Base-by-base conservation (phyloP, 2,113 vertebrate species). In the Emydura subglobosa region DNA sequence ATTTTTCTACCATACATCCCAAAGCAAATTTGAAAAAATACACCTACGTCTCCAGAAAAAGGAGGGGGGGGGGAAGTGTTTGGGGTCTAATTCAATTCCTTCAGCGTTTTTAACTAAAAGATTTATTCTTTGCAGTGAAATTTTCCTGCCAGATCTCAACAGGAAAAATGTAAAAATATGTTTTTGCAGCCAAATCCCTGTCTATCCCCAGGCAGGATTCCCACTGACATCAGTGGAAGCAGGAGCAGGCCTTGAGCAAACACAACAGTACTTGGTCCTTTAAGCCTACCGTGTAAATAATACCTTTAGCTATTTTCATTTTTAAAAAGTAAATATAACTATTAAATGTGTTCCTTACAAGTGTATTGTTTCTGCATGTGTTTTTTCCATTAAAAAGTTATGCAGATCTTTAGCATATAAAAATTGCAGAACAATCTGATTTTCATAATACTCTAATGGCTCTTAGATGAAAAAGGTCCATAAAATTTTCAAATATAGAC, bases 381-480 rank as follows among this genome's bases (percentile, higher is more conserved):
- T 86, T 79, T 87, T 92, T 54, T 93, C 95, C 65, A 93, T 13
- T 31, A n/a, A 17, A 95, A 92, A 12, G 50, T 3, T 86, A 65
- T 11, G 3, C 87, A 79, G 49, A 78, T 96, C 82, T 96, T 94
- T 55, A 93, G 88, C 49, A 53, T 2, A 16, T 65, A 65, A 92
- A 92, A 83, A 94, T 92, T 91, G 93, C 72, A 91, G 79, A 89
- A 85, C 53, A 93, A 89, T 29, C 53, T 1, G 84, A 79, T 95
- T 84, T 92, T 92, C 83, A 68, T 95, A 91, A 93, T 89, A 85
- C 80, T 79, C 44, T 89, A 92, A 93, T 74, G 89, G 93, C 72
- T 79, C 86, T 87, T 44, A 96, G 85, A 44, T 86, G 85, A 87
- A 72, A 72, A 72, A 39, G 17, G 65, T 72, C 65, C 65, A 22